Conservation (phyloP, 2,797 vertebrate species). For the Cirrhinus mrigala region DNA sequence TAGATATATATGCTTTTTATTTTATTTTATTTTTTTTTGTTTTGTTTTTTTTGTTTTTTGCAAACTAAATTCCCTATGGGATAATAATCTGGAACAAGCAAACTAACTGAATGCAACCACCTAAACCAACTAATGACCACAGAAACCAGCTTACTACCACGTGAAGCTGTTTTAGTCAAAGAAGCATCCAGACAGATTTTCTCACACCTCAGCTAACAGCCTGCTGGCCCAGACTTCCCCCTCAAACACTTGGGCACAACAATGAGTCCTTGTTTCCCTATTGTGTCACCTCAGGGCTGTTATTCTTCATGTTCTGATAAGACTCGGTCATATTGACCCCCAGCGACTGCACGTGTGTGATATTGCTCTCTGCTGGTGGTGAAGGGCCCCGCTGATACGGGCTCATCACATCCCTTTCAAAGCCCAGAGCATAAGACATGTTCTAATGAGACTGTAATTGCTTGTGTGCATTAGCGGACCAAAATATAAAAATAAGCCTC, state of each 20-base stretch:
- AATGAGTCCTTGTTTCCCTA: not conserved
- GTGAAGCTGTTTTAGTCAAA: not conserved
- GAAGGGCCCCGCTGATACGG: slow-evolving; percentile 31
- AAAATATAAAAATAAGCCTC: slow-evolving; percentile 9
- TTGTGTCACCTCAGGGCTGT: slow-evolving; percentile 25
- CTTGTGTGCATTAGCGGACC: slow-evolving; percentile 27
- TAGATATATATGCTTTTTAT: too few species aligned
- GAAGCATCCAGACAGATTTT: not conserved
- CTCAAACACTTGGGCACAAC: slow-evolving; percentile 15
- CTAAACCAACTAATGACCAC: not conserved
- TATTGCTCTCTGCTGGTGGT: slow-evolving; percentile 43
- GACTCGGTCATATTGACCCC: slow-evolving; percentile 36
- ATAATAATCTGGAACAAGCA: not conserved
- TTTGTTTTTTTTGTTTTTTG: too few species aligned
- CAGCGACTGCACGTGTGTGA: slow-evolving; percentile 29
- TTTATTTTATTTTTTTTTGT: too few species aligned
- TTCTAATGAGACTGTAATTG: slow-evolving; percentile 54
- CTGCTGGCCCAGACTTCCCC: slow-evolving; percentile 12
- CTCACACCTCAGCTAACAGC: slow-evolving; percentile 7
- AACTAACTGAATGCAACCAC: not conserved
- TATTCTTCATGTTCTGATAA: slow-evolving; percentile 31
- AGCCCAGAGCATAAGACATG: slow-evolving; percentile 36
- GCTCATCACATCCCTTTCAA: slow-evolving; percentile 34
- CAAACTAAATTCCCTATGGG: too few species aligned
- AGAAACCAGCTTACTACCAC: not conserved